A percentile compares a stretch with the other conserved stretches of the same genome.
Conservation (phyloP, 2,113 vertebrate species). For the Pelecanus crispus region DNA sequence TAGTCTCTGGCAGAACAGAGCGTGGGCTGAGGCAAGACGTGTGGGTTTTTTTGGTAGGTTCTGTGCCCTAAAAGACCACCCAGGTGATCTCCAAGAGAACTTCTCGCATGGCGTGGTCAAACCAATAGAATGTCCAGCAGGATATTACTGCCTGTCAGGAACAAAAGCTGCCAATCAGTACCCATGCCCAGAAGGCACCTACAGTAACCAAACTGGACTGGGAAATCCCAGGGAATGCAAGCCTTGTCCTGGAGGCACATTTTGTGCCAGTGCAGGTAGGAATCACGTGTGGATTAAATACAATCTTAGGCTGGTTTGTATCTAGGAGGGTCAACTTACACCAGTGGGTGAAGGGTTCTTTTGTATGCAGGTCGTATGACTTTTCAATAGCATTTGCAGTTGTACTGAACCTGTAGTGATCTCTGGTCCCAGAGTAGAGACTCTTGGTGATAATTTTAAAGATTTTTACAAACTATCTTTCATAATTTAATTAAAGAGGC, state of each 20-base stretch:
- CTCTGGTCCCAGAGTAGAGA: background rate
- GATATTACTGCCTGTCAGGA: constrained; percentile 82
- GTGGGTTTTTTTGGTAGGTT: constrained; percentile 49
- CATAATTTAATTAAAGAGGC: background rate
- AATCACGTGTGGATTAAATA: background rate
- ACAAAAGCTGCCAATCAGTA: constrained; percentile 55
- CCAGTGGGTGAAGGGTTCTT: background rate
- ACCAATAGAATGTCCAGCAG: constrained; percentile 74
- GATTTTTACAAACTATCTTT: background rate
- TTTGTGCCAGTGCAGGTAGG: constrained; percentile 85
- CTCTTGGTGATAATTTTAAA: background rate
- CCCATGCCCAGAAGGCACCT: constrained; percentile 68
- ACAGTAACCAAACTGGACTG: constrained; percentile 69
- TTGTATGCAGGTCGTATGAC: background rate
- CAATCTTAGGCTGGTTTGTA: background rate
- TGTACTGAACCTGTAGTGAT: too few species aligned
- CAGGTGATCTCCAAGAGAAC: background rate
- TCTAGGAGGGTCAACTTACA: background rate
- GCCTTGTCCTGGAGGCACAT: constrained; percentile 82
- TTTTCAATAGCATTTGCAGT: fast-evolving
- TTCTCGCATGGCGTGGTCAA: background rate
- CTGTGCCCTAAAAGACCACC: constrained; percentile 26
- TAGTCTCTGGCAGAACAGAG: background rate
- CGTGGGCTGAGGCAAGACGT: background rate
- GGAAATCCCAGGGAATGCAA: constrained; percentile 68